Evolutionary conservation across 2,797 vertebrate genomes (phyloP).

Genomic region (Tympanoctomys barrerae): DNA sequence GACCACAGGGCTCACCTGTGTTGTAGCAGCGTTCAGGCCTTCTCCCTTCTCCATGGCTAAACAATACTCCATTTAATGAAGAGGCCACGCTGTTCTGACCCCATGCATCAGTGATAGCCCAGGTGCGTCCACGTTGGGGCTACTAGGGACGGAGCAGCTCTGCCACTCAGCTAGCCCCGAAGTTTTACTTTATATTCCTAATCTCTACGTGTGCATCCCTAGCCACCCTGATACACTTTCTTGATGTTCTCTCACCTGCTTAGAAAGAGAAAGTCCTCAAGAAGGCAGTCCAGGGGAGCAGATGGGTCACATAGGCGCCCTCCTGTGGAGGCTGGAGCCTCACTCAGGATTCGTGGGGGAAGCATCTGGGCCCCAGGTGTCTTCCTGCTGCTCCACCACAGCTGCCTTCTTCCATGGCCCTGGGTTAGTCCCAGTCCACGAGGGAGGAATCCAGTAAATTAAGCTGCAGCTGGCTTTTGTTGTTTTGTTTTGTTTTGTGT

Average conservation of each 20-base stretch:
- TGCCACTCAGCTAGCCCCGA: background rate
- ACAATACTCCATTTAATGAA: accelerated
- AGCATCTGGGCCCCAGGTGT: background rate
- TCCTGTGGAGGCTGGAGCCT: background rate
- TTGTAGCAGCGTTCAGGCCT: background rate
- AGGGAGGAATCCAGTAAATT: accelerated
- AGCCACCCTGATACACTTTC: background rate
- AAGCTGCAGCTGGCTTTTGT: background rate
- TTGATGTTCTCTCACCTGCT: background rate
- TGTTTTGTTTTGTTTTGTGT: too few relatives aligned
- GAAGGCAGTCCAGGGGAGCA: background rate
- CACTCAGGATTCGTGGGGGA: too few relatives aligned
- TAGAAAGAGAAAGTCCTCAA: background rate
- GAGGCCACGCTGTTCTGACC: accelerated
- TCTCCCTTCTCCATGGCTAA: background rate
- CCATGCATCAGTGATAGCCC: accelerated
- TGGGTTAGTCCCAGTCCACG: background rate
- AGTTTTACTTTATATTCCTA: background rate
- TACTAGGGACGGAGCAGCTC: accelerated
- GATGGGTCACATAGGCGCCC: accelerated
- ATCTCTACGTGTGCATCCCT: accelerated
- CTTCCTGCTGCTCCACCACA: background rate
- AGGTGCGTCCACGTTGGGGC: background rate
- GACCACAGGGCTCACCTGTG: background rate
- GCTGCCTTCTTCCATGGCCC: background rate